Evolutionary conservation across 2,113 vertebrate species (phyloP).

Genomic region (Cyrtonyx montezumae): DNA sequence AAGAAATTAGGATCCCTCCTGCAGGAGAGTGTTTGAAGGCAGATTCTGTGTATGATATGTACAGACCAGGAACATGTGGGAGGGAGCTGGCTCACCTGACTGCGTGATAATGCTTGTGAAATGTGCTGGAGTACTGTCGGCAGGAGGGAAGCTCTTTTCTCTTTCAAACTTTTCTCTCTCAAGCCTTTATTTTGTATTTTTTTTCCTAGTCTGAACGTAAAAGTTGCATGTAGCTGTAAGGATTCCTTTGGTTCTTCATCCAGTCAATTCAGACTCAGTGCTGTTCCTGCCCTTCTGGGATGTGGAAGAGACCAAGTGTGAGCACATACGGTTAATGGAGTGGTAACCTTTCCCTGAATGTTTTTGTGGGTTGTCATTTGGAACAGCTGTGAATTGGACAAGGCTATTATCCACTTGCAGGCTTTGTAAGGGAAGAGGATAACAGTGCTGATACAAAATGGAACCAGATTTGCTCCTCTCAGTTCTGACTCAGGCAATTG

Average conservation of each 20-base stretch:
- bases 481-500: background rate
- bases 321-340: background rate
- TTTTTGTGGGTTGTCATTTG: background rate
- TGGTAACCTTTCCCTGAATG: background rate
- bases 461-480: fast-evolving
- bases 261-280: background rate
- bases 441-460: background rate
- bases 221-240: fast-evolving
- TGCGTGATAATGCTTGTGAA: background rate
- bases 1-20: background rate
- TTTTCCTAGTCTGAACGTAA: background rate
- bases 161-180: background rate
- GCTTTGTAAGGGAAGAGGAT: background rate
- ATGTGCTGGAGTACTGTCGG: background rate
- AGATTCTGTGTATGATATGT: background rate
- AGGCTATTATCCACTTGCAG: background rate
- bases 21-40: background rate
- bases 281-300: background rate
- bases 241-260: background rate
- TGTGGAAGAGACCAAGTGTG: background rate
- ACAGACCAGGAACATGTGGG: background rate
- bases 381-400: background rate
- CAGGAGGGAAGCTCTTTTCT: background rate
- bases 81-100: background rate
- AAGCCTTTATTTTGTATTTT: background rate